Evolutionary conservation across 2,888 invertebrate genomes (phyloP).

Genomic region (Pandemis heparana): DNA sequence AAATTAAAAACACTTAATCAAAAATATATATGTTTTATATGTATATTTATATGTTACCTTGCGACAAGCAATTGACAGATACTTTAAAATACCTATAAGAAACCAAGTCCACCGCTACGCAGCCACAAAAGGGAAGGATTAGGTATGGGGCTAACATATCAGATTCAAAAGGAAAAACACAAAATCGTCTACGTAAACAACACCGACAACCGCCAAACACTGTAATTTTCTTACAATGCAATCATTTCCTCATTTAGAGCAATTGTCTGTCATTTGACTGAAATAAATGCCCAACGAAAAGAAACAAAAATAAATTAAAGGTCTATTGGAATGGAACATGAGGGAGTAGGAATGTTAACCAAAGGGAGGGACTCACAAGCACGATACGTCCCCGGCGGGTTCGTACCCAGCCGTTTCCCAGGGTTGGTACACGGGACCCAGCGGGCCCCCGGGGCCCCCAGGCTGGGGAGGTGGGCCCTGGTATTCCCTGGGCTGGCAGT

Average conservation of each 20-base stretch:
- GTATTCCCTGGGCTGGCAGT: constrained; percentile 76
- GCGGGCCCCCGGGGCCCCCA: constrained; percentile 60
- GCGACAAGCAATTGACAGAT: constrained; percentile 78
- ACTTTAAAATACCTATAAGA: constrained; percentile 77
- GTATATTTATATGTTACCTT: constrained; percentile 70
- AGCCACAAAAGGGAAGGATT: constrained; percentile 63
- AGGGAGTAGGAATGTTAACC: constrained; percentile 60
- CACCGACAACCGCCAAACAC: neutral
- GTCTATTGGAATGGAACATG: constrained; percentile 52
- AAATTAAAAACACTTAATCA: constrained; percentile 57
- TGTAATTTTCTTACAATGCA: neutral
- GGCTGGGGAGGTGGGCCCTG: constrained; percentile 62
- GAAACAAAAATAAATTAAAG: constrained; percentile 44
- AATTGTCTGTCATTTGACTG: neutral
- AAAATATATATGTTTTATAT: constrained; percentile 58
- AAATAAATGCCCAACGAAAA: constrained; percentile 12
- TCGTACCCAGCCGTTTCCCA: constrained; percentile 81
- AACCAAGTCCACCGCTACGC: constrained; percentile 85
- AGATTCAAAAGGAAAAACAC: constrained; percentile 3
- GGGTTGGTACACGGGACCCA: constrained; percentile 66
- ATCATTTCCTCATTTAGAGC: neutral
- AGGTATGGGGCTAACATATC: constrained; percentile 37
- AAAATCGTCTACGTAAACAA: constrained; percentile 15
- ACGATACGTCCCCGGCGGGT: constrained; percentile 81
- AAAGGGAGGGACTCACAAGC: constrained; percentile 83